Conservation (phyloP, 1,140 invertebrate genomes). For the Rhagoletis pomonella region DNA sequence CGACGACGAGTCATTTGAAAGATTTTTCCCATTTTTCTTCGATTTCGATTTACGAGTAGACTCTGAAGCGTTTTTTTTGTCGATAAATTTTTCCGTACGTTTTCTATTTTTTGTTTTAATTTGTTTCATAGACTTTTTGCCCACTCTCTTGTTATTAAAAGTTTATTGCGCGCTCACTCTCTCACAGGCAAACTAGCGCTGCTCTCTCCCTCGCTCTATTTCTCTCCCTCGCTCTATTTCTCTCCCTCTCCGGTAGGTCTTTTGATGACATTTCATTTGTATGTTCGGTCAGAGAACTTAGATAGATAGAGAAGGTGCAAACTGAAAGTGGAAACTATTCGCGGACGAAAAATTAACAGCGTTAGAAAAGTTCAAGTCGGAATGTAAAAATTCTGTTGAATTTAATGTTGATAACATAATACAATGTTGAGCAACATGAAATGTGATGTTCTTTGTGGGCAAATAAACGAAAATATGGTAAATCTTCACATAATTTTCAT, state of each 20-base stretch:
- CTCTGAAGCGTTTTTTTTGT: neutral
- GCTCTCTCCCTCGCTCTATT: neutral
- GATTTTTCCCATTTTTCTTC: slow-evolving; percentile 38
- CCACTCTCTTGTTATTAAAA: neutral
- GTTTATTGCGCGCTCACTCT: slow-evolving; percentile 6
- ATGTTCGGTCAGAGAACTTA: too few species aligned
- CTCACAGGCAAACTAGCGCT: neutral
- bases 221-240: neutral
- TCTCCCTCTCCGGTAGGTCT: neutral
- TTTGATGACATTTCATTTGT: slow-evolving; percentile 39
- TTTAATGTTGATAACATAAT: too few species aligned
- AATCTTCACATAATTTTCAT: too few species aligned
- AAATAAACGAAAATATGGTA: too few species aligned
- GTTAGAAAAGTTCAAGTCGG: too few species aligned
- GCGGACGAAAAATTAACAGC: too few species aligned
- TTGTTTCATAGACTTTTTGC: neutral
- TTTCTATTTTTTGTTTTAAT: neutral
- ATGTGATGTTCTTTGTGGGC: too few species aligned
- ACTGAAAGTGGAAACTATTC: too few species aligned
- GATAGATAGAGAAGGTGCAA: too few species aligned
- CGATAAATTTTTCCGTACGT: neutral
- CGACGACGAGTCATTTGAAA: neutral
- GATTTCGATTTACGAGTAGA: neutral
- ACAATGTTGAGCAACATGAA: too few species aligned
- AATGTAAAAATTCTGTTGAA: too few species aligned